Evolutionary conservation across 2,888 invertebrate species (phyloP), one percentile per base, ranked within the genome.

Genomic region (Venusia cambrica): DNA sequence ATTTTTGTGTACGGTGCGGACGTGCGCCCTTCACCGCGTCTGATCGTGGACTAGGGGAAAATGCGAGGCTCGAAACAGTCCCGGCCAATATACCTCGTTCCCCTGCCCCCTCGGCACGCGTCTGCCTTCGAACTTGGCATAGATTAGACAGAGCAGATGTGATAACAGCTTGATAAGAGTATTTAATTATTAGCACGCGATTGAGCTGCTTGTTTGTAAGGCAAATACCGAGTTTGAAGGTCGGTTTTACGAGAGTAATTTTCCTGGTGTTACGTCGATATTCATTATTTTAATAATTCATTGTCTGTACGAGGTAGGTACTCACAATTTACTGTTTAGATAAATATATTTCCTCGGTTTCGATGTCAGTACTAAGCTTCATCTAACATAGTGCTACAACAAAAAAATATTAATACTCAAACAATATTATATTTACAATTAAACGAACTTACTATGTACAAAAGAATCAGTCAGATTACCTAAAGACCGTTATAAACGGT

Each of bases 31-130:
- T 30, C 35, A 31, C 50, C 50, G 52, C 60, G 62, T 60, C 58
- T 60, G 51, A 58, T 59, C 63, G 63, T 63, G 57, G 60, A 83
- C 84, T 83, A 71, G 73, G 78, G 75, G 73, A 76, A 54, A 60
- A 39, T 60, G 64, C 39, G 51, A 60, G 32, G 64, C 58, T 62
- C 63, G 73, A 62, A 69, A 62, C 73, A 75, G 77, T n/a, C 73
- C 66, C 66, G 61, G 52, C 57, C 41, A 43, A 17, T 20, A 48
- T 48, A 43, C 57, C 63, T 48, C 60, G 46, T 45, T 59, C 44
- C 52, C 58, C 58, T 52, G 63, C 63, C 61, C 57, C 59, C 65
- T 60, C 78, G 79, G 77, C 77, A 70, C 70, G 67, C 69, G 63
- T 62, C 71, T 63, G 58, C 57, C 58, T 60, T 48, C 49, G 49